Conservation (phyloP, 1,140 invertebrate species). For the Zaprionus lachaisei region DNA sequence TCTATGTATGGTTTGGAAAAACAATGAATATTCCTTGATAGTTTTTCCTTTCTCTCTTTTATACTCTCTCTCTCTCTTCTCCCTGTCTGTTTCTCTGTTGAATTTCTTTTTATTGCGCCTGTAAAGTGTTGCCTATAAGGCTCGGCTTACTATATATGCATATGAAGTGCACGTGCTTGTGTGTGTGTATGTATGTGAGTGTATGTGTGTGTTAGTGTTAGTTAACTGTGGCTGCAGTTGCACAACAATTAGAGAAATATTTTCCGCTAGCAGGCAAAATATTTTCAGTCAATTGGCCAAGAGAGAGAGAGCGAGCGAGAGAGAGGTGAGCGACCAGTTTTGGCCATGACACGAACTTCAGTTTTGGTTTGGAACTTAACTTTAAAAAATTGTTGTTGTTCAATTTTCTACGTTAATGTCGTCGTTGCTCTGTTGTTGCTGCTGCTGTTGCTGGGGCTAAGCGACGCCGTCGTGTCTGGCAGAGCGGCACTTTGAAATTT, state of each 20-base stretch:
- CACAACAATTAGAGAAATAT: conserved; percentile 42
- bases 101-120: conserved; percentile 66
- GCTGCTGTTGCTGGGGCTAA: conserved; percentile 27
- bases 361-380: conserved; percentile 36
- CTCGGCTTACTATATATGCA: conserved; percentile 26
- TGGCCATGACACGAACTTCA: conserved; percentile 41
- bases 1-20: conserved; percentile 16
- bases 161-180: conserved; percentile 21
- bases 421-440: conserved; percentile 21
- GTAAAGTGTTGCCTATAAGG: conserved; percentile 48
- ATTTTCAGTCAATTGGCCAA: conserved; percentile 24
- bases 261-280: conserved; percentile 15
- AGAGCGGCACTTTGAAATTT: conserved; percentile 76
- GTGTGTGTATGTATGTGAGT: conserved; percentile 17
- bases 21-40: conserved; percentile 55
- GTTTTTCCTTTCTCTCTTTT: conserved; percentile 25
- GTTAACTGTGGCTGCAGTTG: conserved; percentile 47
- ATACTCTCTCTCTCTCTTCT: conserved; percentile 14
- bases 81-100: conserved; percentile 21
- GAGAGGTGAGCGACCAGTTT: conserved; percentile 50
- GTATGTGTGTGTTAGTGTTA: conserved; percentile 11
- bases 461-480: conserved; percentile 71
- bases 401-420: conserved; percentile 7
- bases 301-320: background rate
- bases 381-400: conserved; percentile 50